These are phyloP conservation scores for Cebidichthys violaceus DNA, from an alignment of 2,113 vertebrate genomes.

Conservation along the genomic window DNA sequence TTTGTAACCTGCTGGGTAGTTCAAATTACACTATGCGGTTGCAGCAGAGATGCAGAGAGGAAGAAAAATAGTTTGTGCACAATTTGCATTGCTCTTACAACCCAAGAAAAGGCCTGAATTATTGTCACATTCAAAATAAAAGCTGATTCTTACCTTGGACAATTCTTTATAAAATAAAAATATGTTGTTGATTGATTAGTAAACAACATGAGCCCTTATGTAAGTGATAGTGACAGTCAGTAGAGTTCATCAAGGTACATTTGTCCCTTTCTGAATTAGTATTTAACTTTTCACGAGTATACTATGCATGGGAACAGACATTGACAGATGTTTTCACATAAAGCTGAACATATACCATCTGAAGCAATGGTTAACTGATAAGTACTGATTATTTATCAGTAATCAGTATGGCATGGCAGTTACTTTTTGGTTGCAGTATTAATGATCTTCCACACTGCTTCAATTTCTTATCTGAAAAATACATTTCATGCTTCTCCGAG, in stretches of 20 bases:
- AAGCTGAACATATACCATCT: background rate
- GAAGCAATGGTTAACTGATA: background rate
- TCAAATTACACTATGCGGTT: background rate
- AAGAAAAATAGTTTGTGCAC: background rate
- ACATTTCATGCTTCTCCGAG: conserved; percentile 1
- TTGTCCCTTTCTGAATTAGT: background rate
- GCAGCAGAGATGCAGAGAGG: background rate
- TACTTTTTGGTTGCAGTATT: background rate
- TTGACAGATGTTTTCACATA: background rate
- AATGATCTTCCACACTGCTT: background rate
- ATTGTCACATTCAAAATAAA: background rate
- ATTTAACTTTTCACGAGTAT: background rate
- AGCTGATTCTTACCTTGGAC: no score
- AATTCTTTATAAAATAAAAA: background rate
- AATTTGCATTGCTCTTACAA: background rate
- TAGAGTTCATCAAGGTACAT: background rate
- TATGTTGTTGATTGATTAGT: background rate
- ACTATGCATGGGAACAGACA: background rate
- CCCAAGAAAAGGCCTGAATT: background rate
- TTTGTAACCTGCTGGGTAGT: background rate
- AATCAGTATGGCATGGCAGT: background rate
- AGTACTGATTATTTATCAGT: background rate
- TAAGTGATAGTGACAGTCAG: background rate
- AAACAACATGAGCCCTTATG: background rate
- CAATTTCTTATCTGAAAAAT: conserved; percentile 7